These are phyloP conservation scores for Otis tarda DNA, from an alignment of 2,113 vertebrate genomes.

Conservation along the genomic window DNA sequence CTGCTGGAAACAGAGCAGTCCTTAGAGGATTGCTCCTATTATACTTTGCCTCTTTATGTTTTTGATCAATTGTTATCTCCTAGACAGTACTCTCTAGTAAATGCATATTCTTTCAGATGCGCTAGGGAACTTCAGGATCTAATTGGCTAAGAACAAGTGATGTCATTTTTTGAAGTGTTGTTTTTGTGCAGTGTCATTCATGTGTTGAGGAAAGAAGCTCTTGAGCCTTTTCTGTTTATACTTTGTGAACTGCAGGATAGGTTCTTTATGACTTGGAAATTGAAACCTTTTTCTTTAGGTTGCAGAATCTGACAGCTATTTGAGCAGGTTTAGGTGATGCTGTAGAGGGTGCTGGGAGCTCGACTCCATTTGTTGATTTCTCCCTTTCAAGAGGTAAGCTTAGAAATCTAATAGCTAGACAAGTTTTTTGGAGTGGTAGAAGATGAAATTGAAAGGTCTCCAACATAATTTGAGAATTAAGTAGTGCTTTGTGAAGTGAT, in stretches of 20 bases:
- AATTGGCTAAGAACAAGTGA: neutral
- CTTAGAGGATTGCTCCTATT: neutral
- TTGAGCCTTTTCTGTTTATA: neutral
- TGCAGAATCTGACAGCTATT: neutral
- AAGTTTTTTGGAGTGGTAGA: neutral
- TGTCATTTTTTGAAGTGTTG: fast-evolving
- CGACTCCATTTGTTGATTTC: neutral
- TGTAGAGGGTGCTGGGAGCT: neutral
- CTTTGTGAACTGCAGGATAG: neutral
- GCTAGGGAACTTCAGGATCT: neutral
- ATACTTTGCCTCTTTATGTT: neutral
- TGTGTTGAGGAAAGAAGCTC: neutral
- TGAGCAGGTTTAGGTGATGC: neutral
- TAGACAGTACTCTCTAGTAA: neutral
- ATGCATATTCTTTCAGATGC: neutral
- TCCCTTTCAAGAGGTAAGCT: neutral
- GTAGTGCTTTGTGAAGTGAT: neutral
- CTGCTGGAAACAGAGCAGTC: neutral
- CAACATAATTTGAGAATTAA: neutral
- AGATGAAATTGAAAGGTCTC: neutral
- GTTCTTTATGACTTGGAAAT: neutral
- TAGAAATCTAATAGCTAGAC: neutral
- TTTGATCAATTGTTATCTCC: neutral
- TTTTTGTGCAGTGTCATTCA: neutral
- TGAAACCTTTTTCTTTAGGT: neutral